Base-by-base conservation (phyloP, 2,888 invertebrate genomes). In the Tricholauxania praeusta region DNA sequence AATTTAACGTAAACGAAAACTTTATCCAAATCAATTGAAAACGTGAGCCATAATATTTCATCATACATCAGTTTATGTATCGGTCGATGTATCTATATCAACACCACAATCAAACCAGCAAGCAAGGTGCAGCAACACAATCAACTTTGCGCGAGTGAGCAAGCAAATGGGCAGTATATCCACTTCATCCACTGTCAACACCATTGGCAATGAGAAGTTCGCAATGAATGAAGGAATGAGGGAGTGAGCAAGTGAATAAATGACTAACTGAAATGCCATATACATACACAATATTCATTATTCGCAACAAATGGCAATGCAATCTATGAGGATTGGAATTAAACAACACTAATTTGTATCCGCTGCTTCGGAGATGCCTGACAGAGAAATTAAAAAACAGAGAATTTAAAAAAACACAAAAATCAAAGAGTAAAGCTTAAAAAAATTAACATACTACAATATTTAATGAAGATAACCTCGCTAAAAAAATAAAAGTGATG, bases 221-320 rank as follows among this genome's bases (percentile, higher is more conserved):
- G 39, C 39, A 49, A 5, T 19, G 49, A 60, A 32, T 60, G 48
- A 60, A 60, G 52, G 66, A 52, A 66, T 66, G 47, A n/a, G 69
- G n/a, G 51, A 60, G 59, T 51, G 60, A 60, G 32, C 15, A 17
- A 19, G 17, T 63, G 48, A 48, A 5, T 63, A 17, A 48, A 10
- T 51, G 51, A 49, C 7, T 49, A 22, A 49, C 47, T 63, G 49
- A 63, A n/a, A 39, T 69, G 22, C 60, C 47, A 17, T 52, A 70
- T 70, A 70, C 70, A 70, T 32, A 70, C 70, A 62, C 70, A 47
- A 64, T 57, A 55, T n/a, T 57, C n/a, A 59, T 22, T 32, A 59
- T 69, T 69, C 28, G 28, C 67, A 57, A 55, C 39, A 67, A 69
- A 69, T 69, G 69, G 19, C 51, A 69, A 69, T 69, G 60, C 28